Conservation (phyloP, 2,113 vertebrate species). For the Salvelinus namaycush region DNA sequence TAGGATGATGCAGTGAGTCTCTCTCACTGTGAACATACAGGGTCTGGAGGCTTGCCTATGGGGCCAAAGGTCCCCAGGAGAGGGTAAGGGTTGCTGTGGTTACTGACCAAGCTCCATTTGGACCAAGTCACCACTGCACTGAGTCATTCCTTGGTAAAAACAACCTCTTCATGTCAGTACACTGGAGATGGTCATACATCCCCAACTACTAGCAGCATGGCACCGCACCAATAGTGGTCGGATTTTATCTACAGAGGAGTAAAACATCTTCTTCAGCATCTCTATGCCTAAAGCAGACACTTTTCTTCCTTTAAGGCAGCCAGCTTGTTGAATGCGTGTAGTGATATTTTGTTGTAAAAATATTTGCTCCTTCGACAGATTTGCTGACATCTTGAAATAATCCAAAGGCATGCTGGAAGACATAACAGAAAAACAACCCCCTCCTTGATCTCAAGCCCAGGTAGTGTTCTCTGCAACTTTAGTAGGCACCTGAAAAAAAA, state of each 20-base stretch:
- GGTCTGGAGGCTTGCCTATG: not conserved
- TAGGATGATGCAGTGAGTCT: constrained; percentile 42
- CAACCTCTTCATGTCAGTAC: not conserved
- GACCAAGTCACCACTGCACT: not conserved
- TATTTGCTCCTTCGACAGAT: constrained; percentile 8
- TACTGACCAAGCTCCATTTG: not conserved
- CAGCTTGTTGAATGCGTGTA: not conserved
- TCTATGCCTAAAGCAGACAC: not conserved
- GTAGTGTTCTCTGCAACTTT: constrained; percentile 28
- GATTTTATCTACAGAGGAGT: not conserved
- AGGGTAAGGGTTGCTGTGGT: not conserved
- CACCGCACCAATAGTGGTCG: not conserved
- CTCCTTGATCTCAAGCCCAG: constrained; percentile 11
- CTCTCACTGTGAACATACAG: constrained; percentile 22
- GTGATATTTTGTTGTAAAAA: not conserved
- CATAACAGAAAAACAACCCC: not conserved
- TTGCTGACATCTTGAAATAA: constrained; percentile 30
- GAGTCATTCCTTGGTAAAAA: not conserved
- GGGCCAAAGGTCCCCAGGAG: not conserved
- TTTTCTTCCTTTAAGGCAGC: not conserved
- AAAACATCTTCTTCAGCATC: too few species aligned
- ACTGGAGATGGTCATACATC: not conserved
- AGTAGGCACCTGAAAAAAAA: not conserved
- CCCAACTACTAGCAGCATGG: not conserved
- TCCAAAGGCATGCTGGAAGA: not conserved